These are phyloP conservation scores for Tamandua tetradactyla DNA, from an alignment of 2,797 vertebrate species.

Conservation along the genomic window DNA sequence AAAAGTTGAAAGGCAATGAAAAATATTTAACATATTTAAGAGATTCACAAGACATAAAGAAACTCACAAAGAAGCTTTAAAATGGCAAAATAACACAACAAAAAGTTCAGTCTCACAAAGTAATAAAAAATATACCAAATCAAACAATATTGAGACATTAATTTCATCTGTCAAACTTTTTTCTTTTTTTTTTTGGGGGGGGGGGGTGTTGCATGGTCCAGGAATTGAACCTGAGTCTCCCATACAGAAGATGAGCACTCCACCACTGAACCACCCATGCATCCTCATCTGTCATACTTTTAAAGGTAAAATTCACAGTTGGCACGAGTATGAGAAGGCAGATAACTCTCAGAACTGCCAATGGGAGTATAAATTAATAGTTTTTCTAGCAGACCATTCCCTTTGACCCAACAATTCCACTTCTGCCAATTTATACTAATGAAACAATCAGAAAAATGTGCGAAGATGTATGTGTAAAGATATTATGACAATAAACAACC, in stretches of 20 bases:
- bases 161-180: conserved; percentile 34
- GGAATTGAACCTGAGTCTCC: no score
- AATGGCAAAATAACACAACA: conserved; percentile 51
- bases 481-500: conserved; percentile 23
- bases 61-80: conserved; percentile 57
- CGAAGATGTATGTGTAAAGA: conserved; percentile 24
- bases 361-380: not conserved
- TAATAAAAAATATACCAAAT: conserved; percentile 48
- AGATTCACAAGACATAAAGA: conserved; percentile 32
- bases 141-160: conserved; percentile 44
- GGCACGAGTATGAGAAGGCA: conserved; percentile 6
- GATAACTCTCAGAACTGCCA: not conserved
- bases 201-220: no score
- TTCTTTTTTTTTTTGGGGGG: no score
- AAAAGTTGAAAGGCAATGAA: conserved; percentile 51
- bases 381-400: conserved; percentile 42
- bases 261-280: no score
- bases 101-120: conserved; percentile 40
- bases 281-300: no score
- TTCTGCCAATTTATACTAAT: conserved; percentile 47
- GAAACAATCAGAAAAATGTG: conserved; percentile 54
- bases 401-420: conserved; percentile 47
- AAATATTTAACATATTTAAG: conserved; percentile 31
- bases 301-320: conserved; percentile 42
- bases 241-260: no score